phyloP scores from a whole-genome alignment of 2,888 invertebrate genomes.

The Lithophane semibrunnea region DNA sequence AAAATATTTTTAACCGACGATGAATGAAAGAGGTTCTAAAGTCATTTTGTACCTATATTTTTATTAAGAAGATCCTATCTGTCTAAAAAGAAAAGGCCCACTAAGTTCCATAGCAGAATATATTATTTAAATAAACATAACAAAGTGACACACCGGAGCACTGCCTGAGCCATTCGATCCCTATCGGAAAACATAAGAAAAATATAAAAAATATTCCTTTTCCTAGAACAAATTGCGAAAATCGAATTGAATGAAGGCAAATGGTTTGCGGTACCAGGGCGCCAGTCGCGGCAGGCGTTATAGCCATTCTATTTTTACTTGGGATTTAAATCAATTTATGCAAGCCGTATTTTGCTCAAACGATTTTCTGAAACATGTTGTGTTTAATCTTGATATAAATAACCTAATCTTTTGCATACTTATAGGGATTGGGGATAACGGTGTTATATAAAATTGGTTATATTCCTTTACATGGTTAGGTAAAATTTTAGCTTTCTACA shows the following conservation, averaged over 20 bases:
- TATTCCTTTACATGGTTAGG: neutral
- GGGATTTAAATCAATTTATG: conserved; percentile 37
- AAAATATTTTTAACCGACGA: too few relatives aligned
- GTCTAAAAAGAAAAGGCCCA: neutral
- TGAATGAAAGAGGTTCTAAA: too few relatives aligned
- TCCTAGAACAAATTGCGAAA: conserved; percentile 27
- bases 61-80: neutral
- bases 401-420: conserved; percentile 22
- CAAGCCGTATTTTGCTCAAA: conserved; percentile 23
- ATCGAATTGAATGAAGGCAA: conserved; percentile 42
- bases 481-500: too few relatives aligned
- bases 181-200: conserved; percentile 13
- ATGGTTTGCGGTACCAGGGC: conserved; percentile 37
- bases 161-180: neutral
- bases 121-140: conserved; percentile 1
- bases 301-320: conserved; percentile 51
- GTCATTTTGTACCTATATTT: neutral
- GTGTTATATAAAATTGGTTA: neutral
- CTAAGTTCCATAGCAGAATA: neutral
- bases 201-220: conserved; percentile 42
- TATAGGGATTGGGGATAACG: neutral
- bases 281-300: conserved; percentile 18
- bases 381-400: conserved; percentile 35
- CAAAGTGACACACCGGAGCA: conserved; percentile 17
- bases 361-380: conserved; percentile 31